These are phyloP conservation scores for Apogon hyalosoma DNA, from an alignment of 2,797 vertebrate genomes.

Conservation along the genomic window DNA sequence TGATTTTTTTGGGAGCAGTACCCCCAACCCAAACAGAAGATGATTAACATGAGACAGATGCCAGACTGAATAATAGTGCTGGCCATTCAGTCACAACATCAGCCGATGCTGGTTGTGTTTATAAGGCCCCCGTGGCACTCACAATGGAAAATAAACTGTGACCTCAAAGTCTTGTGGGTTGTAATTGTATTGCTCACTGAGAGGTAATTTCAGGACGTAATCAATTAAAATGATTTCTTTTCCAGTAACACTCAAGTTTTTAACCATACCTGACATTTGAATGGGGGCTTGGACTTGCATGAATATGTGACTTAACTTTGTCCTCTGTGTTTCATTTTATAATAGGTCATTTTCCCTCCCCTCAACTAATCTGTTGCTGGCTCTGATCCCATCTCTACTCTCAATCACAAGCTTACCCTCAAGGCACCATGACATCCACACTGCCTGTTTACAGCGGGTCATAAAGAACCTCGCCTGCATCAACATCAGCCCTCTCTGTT, in stretches of 20 bases:
- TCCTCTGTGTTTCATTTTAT: constrained; percentile 51
- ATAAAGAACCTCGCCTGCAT: constrained; percentile 72
- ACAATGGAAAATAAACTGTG: constrained; percentile 44
- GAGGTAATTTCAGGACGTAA: constrained; percentile 57
- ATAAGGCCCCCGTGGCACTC: constrained; percentile 24
- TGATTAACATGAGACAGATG: constrained; percentile 24
- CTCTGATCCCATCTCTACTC: constrained; percentile 68
- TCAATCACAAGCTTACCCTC: constrained; percentile 72
- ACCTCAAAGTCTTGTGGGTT: constrained; percentile 36
- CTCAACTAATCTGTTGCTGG: constrained; percentile 67
- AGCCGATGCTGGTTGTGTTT: constrained; percentile 14
- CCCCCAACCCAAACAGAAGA: constrained; percentile 15
- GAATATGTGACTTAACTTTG: constrained; percentile 41
- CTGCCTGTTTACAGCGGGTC: constrained; percentile 69
- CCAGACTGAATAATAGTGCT: constrained; percentile 7
- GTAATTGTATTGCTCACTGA: constrained; percentile 41
- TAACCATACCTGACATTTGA: constrained; percentile 41
- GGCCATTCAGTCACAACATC: constrained; percentile 19
- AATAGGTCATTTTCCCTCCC: constrained; percentile 56
- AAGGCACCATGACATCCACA: constrained; percentile 62
- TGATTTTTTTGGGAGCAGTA: constrained; percentile 28
- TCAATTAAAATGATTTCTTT: constrained; percentile 52
- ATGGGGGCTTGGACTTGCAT: neutral
- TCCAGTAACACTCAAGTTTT: constrained; percentile 35
- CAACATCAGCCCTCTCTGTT: constrained; percentile 66